Evolutionary conservation across 2,888 invertebrate genomes (phyloP).

Genomic region (Tetanocera ferruginea): DNA sequence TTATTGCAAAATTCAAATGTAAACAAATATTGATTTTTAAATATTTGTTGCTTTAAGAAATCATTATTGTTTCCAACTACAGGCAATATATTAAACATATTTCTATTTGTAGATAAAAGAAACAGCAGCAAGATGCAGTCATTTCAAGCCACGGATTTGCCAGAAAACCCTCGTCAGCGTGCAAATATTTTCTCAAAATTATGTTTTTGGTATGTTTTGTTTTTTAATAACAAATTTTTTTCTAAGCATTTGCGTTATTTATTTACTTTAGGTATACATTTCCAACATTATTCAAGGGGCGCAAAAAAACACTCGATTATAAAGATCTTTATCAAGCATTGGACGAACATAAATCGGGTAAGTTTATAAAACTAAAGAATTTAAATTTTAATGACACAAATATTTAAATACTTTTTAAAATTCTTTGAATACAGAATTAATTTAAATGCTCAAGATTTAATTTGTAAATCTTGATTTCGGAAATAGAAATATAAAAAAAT

Average conservation of each 20-base stretch:
- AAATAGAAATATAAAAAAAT: no score
- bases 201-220: constrained; percentile 72
- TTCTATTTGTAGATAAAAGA: not conserved
- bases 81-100: not conserved
- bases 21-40: not conserved
- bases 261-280: constrained; percentile 78
- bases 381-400: not conserved
- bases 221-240: not conserved
- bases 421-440: no score
- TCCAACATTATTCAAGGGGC: constrained; percentile 82
- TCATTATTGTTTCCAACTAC: no score
- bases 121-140: constrained; percentile 63
- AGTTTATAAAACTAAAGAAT: constrained; percentile 41
- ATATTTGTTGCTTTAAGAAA: no score
- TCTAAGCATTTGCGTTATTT: not conserved
- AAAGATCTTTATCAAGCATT: constrained; percentile 82
- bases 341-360: constrained; percentile 76
- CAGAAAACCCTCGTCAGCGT: constrained; percentile 73
- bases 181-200: constrained; percentile 76
- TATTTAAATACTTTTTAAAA: no score
- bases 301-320: constrained; percentile 78
- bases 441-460: no score
- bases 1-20: not conserved
- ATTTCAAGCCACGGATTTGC: constrained; percentile 67
- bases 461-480: no score